These are phyloP conservation scores for Agraylea sexmaculata DNA, from an alignment of 1,140 invertebrate species.

Conservation along the genomic window DNA sequence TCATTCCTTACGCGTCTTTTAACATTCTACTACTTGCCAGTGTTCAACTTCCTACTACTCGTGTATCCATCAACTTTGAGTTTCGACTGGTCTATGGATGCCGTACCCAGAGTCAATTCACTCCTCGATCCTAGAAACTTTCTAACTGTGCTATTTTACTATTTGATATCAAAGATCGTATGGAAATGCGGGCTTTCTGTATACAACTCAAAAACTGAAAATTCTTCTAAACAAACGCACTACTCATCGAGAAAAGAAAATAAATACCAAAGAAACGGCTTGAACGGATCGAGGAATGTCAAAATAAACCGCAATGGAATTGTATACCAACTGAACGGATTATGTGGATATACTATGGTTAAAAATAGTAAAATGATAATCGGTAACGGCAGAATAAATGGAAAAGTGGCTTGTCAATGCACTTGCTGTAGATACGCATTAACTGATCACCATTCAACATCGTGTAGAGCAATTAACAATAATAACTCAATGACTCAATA, in stretches of 20 bases:
- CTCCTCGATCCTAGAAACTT: conserved; percentile 65
- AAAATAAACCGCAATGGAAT: conserved; percentile 20
- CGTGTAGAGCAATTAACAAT: conserved; percentile 44
- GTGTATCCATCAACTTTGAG: conserved; percentile 71
- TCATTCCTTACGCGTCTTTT: conserved; percentile 58
- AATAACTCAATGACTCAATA: conserved; percentile 41
- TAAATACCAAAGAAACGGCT: conserved; percentile 14
- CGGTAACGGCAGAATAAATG: conserved; percentile 15
- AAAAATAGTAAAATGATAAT: conserved; percentile 19
- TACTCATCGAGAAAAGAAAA: conserved; percentile 15
- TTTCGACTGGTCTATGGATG: conserved; percentile 95
- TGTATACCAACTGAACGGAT: conserved; percentile 19
- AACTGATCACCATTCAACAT: conserved; percentile 40
- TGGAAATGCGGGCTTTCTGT: conserved; percentile 24
- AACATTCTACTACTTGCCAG: conserved; percentile 80
- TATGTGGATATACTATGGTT: conserved; percentile 19
- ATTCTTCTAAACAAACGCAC: conserved; percentile 11
- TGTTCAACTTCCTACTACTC: conserved; percentile 73
- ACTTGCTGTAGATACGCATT: conserved; percentile 40
- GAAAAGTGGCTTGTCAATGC: conserved; percentile 34
- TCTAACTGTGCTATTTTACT: conserved; percentile 59
- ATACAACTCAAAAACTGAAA: conserved; percentile 15
- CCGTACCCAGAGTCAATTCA: conserved; percentile 66
- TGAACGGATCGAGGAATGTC: conserved; percentile 15
- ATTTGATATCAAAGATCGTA: conserved; percentile 37